Evolutionary conservation across 2,113 vertebrate species (phyloP).

Genomic region (Cyanocitta stelleri): DNA sequence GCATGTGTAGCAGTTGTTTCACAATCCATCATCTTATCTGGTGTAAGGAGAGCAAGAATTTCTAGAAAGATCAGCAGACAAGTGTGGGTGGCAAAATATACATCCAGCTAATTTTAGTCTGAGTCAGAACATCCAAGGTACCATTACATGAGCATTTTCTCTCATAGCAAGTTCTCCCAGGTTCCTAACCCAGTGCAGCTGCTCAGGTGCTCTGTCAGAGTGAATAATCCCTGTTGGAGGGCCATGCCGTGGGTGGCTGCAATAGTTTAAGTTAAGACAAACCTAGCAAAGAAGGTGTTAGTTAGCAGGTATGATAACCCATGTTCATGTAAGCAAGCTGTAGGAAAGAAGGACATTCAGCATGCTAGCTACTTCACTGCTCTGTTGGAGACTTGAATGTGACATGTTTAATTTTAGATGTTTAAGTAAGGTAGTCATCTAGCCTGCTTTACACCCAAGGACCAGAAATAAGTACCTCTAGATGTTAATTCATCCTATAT

Average conservation of each 20-base stretch:
- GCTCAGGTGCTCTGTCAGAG: background rate
- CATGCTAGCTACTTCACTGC: background rate
- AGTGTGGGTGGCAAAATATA: background rate
- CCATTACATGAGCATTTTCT: background rate
- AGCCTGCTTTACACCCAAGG: background rate
- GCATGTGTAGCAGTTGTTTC: background rate
- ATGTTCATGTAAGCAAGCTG: fast-evolving
- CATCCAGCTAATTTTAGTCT: background rate
- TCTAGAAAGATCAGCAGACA: background rate
- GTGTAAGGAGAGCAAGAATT: background rate
- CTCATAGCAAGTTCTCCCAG: background rate
- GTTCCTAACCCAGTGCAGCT: background rate
- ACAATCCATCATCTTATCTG: background rate
- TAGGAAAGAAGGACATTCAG: background rate
- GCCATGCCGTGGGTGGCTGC: background rate
- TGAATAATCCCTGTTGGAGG: background rate
- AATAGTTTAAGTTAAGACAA: background rate
- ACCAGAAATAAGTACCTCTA: background rate
- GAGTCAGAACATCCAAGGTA: background rate
- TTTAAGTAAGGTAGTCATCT: background rate
- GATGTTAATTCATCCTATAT: background rate
- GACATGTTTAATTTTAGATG: background rate
- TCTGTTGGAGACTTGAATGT: background rate
- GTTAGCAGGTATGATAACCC: background rate
- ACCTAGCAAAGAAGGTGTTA: too few relatives aligned